phyloP scores from a whole-genome alignment of 2,113 vertebrate species.

The Leptobrachium leishanense region DNA sequence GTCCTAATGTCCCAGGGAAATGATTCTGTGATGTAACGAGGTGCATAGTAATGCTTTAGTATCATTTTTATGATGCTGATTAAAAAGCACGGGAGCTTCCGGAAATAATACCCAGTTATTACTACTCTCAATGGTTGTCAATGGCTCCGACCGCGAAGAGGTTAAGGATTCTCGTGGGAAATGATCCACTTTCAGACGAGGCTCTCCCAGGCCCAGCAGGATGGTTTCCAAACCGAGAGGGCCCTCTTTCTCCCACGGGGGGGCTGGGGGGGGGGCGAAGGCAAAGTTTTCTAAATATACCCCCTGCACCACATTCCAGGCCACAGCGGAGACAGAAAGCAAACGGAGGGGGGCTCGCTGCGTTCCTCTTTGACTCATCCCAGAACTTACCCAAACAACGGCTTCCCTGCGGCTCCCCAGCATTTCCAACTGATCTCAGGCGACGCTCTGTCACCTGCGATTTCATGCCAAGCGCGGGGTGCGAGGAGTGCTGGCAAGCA shows the following conservation, averaged over 20 bases:
- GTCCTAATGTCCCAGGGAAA: too few relatives aligned
- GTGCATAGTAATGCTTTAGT: too few relatives aligned
- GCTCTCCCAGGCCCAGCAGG: constrained; percentile 25
- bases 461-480: background rate
- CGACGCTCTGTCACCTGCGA: background rate
- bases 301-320: constrained; percentile 35
- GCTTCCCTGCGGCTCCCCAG: background rate
- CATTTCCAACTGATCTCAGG: background rate
- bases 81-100: too few relatives aligned
- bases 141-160: background rate
- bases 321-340: constrained; percentile 1
- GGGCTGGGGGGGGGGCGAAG: background rate
- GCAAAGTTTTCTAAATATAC: constrained; percentile 41
- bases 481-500: background rate
- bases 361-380: constrained; percentile 32
- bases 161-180: constrained; percentile 44
- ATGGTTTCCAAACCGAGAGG: constrained; percentile 31
- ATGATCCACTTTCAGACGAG: background rate
- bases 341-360: background rate
- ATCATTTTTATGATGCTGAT: too few relatives aligned
- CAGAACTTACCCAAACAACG: background rate
- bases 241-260: constrained; percentile 39
- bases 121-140: too few relatives aligned
- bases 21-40: too few relatives aligned
- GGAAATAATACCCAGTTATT: too few relatives aligned